Evolutionary conservation across 1,140 invertebrate species (phyloP), one percentile per base, ranked within the genome.

Genomic region (Mylabris phalerata): DNA sequence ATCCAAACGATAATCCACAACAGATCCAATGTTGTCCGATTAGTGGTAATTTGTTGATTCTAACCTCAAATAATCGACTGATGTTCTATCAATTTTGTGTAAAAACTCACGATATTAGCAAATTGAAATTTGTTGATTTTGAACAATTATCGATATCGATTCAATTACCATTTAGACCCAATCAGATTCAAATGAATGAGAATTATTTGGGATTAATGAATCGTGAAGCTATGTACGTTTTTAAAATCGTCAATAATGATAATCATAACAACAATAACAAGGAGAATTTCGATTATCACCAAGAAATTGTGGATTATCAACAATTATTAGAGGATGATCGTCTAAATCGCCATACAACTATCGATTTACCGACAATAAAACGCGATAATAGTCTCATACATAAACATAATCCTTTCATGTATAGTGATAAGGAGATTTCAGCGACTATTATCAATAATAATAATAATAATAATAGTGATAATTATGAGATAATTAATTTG

Each of bases 101-200:
- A 1, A 80, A 82, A 61, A 81, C 78, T 0, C 83, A 85, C 62
- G 82, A 84, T 58, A 77, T 82, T 41, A 84, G 83, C 4, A 81
- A 80, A 61, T 69, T 81, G 42, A 81, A 78, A 58, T 86, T 85
- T 60, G 75, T 84, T 48, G 84, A 87, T 65, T 85, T 87, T 70
- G 83, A 86, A 59, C 79, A 79, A 51, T 74, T 72, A 61, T 65
- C 70, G 5, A 75, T 75, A 63, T 71, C 73, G 3, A 65, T 82
- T 6, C 77, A 78, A 46, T 72, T 82, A 40, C 74, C 73, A 50
- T 85, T 83, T 67, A 58, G 57, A 41, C 81, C 80, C 0, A 74
- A 64, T 2, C 66, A 73, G 26, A 71, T 85, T 45, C 72, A 76
- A 39, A 73, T 84, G 9, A 74, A 77, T 9, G 83, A 86, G 64